phyloP scores from a whole-genome alignment of 92 coral and sea anemone genomes.

The Actinernus sp. region DNA sequence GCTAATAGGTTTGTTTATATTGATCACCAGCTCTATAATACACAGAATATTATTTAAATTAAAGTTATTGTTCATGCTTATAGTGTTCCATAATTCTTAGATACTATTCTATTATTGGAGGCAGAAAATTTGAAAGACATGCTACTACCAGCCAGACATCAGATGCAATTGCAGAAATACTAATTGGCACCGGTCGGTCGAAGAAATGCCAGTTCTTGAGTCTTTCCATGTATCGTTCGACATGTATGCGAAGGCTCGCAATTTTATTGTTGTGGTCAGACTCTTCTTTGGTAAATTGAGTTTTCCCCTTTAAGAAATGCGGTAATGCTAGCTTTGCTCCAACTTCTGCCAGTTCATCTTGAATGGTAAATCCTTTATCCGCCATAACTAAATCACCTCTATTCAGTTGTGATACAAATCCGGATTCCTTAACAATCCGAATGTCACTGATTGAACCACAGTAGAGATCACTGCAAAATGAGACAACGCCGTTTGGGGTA shows the following conservation, averaged over 20 bases:
- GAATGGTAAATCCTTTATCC: no score
- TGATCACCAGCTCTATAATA: slow-evolving; percentile 15
- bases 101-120: slow-evolving; percentile 52
- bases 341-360: slow-evolving; percentile 61
- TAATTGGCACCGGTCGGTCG: slow-evolving; percentile 42
- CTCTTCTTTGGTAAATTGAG: slow-evolving; percentile 48
- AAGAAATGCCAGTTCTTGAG: slow-evolving; percentile 52
- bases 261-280: slow-evolving; percentile 46
- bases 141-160: slow-evolving; percentile 55
- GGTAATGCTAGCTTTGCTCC: slow-evolving; percentile 60
- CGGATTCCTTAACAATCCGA: slow-evolving; percentile 57
- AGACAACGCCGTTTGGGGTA: slow-evolving; percentile 58
- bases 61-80: slow-evolving; percentile 16
- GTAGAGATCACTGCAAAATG: slow-evolving; percentile 64
- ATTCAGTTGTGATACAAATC: slow-evolving; percentile 42
- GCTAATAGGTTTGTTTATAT: slow-evolving; percentile 15
- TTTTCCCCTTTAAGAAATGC: slow-evolving; percentile 48
- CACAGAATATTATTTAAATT: slow-evolving; percentile 12
- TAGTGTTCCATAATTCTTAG: no score
- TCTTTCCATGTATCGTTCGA: slow-evolving; percentile 44
- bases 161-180: slow-evolving; percentile 37
- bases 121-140: slow-evolving; percentile 44
- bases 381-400: slow-evolving; percentile 58
- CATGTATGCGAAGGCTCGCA: slow-evolving; percentile 39
- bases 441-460: slow-evolving; percentile 61